Conservation (phyloP, 2,888 invertebrate species). For the Ypsolopha sequella region DNA sequence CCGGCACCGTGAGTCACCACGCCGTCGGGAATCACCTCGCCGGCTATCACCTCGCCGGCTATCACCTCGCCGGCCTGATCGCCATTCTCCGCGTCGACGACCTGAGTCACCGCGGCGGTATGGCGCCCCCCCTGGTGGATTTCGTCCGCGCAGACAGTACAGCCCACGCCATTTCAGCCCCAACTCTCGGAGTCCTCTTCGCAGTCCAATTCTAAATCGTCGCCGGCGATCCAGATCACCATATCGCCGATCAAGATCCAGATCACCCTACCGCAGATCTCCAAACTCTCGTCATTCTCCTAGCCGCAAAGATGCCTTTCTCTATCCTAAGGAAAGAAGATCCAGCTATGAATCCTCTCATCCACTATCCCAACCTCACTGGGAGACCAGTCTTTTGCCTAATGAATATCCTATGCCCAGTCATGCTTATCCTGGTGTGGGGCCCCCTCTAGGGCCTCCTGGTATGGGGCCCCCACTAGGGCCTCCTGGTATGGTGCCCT, state of each 20-base stretch:
- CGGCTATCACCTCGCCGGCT: slow-evolving; percentile 9
- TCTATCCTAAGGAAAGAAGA: too few species aligned
- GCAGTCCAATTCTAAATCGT: slow-evolving; percentile 10
- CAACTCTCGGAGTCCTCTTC: slow-evolving; percentile 10
- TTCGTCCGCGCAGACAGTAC: slow-evolving; percentile 12
- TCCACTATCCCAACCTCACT: neutral
- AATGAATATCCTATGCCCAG: slow-evolving; percentile 8
- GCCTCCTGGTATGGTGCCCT: slow-evolving; percentile 5
- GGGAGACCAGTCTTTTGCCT: neutral
- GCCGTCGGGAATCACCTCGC: slow-evolving; percentile 10
- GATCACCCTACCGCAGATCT: neutral
- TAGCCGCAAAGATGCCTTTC: too few species aligned
- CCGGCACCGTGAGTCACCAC: slow-evolving; percentile 2
- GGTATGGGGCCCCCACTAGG: too few species aligned
- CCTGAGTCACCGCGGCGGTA: slow-evolving; percentile 1
- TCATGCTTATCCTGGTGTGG: too few species aligned
- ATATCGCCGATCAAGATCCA: slow-evolving; percentile 16
- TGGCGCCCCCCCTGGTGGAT: slow-evolving; percentile 8
- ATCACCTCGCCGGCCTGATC: slow-evolving; percentile 8
- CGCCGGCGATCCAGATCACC: slow-evolving; percentile 9
- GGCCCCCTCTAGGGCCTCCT: too few species aligned
- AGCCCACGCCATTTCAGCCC: slow-evolving; percentile 11
- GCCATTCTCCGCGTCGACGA: slow-evolving; percentile 9
- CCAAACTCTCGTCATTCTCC: neutral
- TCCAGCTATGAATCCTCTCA: too few species aligned